phyloP scores from a whole-genome alignment of 2,888 invertebrate species.

The Drosophila mimetica region DNA sequence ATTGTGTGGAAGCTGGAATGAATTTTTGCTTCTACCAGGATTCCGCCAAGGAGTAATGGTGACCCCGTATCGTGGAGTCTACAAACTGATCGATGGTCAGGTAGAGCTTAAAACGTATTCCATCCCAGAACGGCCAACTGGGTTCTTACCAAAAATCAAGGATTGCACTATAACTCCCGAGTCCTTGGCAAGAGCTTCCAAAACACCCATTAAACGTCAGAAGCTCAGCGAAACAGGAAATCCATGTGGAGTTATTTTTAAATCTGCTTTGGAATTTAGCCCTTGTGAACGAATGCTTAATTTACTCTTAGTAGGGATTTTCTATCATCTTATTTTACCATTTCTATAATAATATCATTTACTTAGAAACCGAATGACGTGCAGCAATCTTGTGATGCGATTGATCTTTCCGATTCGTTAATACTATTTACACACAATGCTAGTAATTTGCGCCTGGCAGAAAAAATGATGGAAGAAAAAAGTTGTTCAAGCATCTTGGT shows the following conservation, averaged over 20 bases:
- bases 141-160: not conserved
- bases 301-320: constrained; percentile 3
- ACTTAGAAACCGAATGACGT: not conserved
- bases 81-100: constrained; percentile 20
- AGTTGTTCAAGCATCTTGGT: not conserved
- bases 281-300: constrained; percentile 6
- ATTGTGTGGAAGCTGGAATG: not conserved
- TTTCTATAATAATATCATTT: not conserved
- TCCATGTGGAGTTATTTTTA: not conserved
- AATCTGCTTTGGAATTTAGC: not conserved
- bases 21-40: not conserved
- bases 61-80: constrained; percentile 11
- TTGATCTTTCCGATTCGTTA: constrained; percentile 4
- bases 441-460: constrained; percentile 5
- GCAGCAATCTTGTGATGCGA: not conserved
- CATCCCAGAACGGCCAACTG: not conserved
- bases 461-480: not conserved
- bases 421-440: constrained; percentile 8
- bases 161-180: constrained; percentile 6
- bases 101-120: constrained; percentile 6
- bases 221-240: too few relatives aligned
- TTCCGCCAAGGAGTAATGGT: constrained; percentile 5
- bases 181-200: not conserved
- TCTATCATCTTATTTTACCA: not conserved
- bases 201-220: too few relatives aligned